Base-by-base conservation (phyloP, 1,140 invertebrate species). In the Drosophila grimshawi region DNA sequence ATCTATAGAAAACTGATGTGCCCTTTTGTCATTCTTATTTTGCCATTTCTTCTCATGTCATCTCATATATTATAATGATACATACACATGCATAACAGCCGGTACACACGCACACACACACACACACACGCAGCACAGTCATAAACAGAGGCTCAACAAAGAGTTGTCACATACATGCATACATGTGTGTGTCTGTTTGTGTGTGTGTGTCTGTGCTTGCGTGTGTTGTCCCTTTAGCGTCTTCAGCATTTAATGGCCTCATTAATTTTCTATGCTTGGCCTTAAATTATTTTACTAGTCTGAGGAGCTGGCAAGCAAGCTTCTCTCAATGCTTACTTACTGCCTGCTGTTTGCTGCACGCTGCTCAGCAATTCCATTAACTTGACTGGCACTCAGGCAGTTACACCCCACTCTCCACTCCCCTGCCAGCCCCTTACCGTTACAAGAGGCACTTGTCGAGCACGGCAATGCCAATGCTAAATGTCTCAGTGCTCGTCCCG, bases 211-310 rank as follows among this genome's bases (percentile, higher is more conserved):
- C 29, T 49, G 35, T 33, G 48, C 64, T 63, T 78, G 70, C 63
- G 59, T 74, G 60, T 75, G 66, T 66, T 56, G 85, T 85, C 74
- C 77, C 85, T 83, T 89, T 80, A 86, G 81, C 81, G 81, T 88
- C 86, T 85, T 79, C 80, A 81, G 78, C 85, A 89, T 89, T 89
- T 89, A 89, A 89, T 89, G 85, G 85, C 85, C 85, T 89, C 85
- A 89, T 89, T 89, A 89, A 89, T 89, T 89, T 90, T 89, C 80
- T 89, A 89, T 89, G 86, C 86, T 89, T 81, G 85, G 78, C 85
- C 85, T 90, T 89, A 89, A 89, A 89, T 89, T 89, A 89, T 89
- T 90, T 89, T 68, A 81, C 64, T 71, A 76, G 72, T 19, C 65
- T 37, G 57, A 56, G 68, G 51, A 39, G 51, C 29, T 60, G 30